Percentiles rank a stretch among this genome's conserved stretches.
These are phyloP conservation scores for Platycercus adscitus DNA, from an alignment of 2,113 vertebrate species.

Conservation along the genomic window DNA sequence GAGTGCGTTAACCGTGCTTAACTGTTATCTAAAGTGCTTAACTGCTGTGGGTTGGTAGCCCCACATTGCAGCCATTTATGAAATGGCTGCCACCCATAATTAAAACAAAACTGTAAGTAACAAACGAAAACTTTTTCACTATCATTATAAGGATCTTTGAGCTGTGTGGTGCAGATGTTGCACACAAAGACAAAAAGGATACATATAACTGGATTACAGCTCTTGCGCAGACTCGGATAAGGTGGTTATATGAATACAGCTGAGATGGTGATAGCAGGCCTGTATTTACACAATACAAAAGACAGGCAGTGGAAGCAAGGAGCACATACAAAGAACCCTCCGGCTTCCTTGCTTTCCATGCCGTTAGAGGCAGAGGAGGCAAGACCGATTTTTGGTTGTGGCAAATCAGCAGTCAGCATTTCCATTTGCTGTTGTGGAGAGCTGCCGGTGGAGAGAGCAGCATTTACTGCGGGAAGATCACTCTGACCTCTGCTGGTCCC, in stretches of 20 bases:
- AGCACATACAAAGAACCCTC: background rate
- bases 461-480: background rate
- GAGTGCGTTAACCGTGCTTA: background rate
- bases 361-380: background rate
- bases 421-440: background rate
- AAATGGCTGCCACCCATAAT: background rate
- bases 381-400: background rate
- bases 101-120: background rate
- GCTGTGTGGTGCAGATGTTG: fast-evolving
- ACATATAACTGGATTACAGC: background rate
- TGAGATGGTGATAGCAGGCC: background rate
- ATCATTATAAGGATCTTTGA: background rate
- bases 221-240: background rate
- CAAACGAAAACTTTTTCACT: background rate
- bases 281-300: background rate
- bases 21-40: background rate
- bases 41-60: background rate
- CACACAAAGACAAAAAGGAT: background rate
- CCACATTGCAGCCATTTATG: background rate
- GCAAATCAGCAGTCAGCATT: background rate
- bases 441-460: background rate
- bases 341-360: background rate
- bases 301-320: background rate
- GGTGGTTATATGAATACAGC: background rate
- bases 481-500: constrained; percentile 50